Conservation (phyloP, 2,888 invertebrate genomes). For the Neocrepidodera transversa region DNA sequence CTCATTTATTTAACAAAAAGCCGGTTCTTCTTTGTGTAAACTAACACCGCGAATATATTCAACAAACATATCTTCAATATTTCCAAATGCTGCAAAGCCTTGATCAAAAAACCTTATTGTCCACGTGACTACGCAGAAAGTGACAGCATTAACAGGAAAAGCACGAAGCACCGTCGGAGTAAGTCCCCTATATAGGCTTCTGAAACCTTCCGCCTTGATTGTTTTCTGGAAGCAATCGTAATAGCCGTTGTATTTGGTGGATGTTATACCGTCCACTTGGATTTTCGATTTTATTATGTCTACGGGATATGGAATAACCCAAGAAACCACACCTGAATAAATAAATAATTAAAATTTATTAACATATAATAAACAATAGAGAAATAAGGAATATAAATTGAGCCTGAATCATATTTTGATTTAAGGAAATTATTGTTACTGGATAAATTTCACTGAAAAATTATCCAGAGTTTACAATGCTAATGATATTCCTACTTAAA, state of each 20-base stretch:
- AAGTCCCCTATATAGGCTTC: slow-evolving; percentile 77
- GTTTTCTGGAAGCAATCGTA: slow-evolving; percentile 78
- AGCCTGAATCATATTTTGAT: no score
- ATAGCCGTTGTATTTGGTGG: slow-evolving; percentile 69
- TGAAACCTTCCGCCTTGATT: slow-evolving; percentile 72
- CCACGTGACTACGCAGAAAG: slow-evolving; percentile 87
- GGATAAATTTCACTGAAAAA: no score
- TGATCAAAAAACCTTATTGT: slow-evolving; percentile 65
- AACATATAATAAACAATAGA: no score
- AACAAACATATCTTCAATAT: neutral
- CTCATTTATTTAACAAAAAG: neutral
- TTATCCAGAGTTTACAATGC: no score
- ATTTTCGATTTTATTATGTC: slow-evolving; percentile 90
- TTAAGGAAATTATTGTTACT: no score
- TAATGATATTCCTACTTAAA: no score
- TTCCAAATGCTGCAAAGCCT: neutral
- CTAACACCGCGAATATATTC: neutral
- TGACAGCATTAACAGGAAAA: slow-evolving; percentile 92
- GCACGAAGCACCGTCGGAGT: slow-evolving; percentile 83
- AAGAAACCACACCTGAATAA: slow-evolving; percentile 72
- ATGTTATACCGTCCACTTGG: slow-evolving; percentile 72
- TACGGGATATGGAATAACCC: slow-evolving; percentile 85
- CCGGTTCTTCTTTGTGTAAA: neutral
- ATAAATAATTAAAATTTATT: no score
- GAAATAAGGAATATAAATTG: no score